These are phyloP conservation scores for Leptinotarsa undecemlineata DNA, from an alignment of 1,140 invertebrate genomes.

Conservation along the genomic window DNA sequence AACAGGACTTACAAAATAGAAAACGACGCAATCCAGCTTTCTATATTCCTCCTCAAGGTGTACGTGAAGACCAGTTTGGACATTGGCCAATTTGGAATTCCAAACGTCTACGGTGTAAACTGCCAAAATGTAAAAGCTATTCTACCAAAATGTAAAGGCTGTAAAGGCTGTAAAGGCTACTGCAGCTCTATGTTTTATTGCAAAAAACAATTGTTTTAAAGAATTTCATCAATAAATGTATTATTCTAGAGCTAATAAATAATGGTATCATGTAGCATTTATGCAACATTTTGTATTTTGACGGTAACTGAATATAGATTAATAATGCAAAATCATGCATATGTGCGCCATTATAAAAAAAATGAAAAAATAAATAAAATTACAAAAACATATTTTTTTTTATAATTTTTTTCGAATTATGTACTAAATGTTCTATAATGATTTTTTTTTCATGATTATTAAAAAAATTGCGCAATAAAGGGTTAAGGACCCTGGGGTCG, in stretches of 20 bases:
- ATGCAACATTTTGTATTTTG: not conserved
- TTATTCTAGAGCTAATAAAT: not conserved
- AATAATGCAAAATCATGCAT: too few species aligned
- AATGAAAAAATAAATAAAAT: too few species aligned
- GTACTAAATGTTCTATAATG: too few species aligned
- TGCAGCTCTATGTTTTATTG: not conserved
- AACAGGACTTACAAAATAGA: too few species aligned
- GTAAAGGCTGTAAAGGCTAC: not conserved
- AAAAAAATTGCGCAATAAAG: too few species aligned
- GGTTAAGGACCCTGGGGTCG: too few species aligned
- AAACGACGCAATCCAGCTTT: too few species aligned
- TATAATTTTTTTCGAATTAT: too few species aligned
- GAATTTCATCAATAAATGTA: not conserved
- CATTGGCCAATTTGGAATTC: not conserved
- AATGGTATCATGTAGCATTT: not conserved
- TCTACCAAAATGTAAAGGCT: not conserved
- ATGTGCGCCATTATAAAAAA: too few species aligned
- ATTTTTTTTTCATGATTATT: too few species aligned
- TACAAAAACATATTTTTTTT: too few species aligned
- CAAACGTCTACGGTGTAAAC: not conserved
- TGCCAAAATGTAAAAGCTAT: not conserved
- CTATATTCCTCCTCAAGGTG: constrained; percentile 9
- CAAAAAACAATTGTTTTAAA: not conserved
- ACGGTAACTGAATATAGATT: too few species aligned
- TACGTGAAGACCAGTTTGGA: not conserved